Evolutionary conservation across 2,888 invertebrate genomes (phyloP).

Genomic region (Andrena flavipes): DNA sequence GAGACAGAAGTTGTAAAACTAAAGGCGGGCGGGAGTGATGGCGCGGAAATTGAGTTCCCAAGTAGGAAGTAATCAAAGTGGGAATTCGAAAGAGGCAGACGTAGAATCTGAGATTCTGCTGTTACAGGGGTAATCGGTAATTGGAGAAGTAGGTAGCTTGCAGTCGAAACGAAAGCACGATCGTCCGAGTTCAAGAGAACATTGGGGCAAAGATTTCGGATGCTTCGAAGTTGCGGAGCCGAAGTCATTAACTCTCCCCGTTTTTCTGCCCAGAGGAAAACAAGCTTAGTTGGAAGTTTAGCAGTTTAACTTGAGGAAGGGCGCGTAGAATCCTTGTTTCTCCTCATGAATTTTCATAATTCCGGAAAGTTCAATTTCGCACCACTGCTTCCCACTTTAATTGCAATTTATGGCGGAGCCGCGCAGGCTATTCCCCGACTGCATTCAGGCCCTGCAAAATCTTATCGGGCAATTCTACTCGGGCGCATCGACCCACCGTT

Average conservation of each 20-base stretch:
- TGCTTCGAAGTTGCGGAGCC: background rate
- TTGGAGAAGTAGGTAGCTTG: background rate
- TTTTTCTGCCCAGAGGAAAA: background rate
- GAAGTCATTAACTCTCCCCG: background rate
- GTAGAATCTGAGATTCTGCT: background rate
- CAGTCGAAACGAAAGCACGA: background rate
- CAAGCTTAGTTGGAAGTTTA: background rate
- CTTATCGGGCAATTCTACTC: slow-evolving; percentile 29
- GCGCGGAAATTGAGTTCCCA: background rate
- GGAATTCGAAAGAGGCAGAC: background rate
- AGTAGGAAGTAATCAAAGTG: background rate
- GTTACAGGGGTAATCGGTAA: background rate
- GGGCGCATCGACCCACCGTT: slow-evolving; percentile 48
- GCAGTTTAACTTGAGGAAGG: background rate
- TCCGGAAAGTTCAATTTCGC: background rate
- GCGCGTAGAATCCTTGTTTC: background rate
- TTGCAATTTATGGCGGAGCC: slow-evolving; percentile 15
- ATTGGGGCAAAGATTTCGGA: background rate
- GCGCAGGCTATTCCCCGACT: slow-evolving; percentile 12
- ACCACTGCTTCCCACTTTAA: background rate
- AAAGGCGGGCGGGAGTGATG: background rate
- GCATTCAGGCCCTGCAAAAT: slow-evolving; percentile 24
- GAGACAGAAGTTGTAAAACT: background rate
- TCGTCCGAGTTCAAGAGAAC: background rate
- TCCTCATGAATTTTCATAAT: background rate